Conservation (phyloP, 2,888 invertebrate genomes). For the Pandemis heparana region DNA sequence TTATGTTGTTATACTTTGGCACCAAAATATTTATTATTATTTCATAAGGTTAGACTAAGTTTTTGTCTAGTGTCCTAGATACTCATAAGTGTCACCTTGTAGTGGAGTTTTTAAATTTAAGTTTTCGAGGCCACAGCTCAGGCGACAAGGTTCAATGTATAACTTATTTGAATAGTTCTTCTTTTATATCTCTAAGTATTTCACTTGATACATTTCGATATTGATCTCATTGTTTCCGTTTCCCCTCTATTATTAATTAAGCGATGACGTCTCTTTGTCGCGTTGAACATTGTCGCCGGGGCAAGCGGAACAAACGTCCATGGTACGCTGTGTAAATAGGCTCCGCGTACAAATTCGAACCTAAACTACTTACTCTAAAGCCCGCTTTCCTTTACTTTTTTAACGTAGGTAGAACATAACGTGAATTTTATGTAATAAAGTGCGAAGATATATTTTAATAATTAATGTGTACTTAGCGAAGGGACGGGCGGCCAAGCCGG, state of each 20-base stretch:
- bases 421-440: slow-evolving; percentile 86
- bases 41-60: slow-evolving; percentile 80
- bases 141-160: slow-evolving; percentile 62
- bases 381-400: slow-evolving; percentile 83
- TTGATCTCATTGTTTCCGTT: slow-evolving; percentile 70
- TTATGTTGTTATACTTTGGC: slow-evolving; percentile 71
- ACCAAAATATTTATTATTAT: slow-evolving; percentile 80
- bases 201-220: slow-evolving; percentile 53
- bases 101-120: slow-evolving; percentile 78
- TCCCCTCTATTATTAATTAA: slow-evolving; percentile 57
- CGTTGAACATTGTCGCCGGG: slow-evolving; percentile 62
- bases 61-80: slow-evolving; percentile 81
- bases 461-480: slow-evolving; percentile 84
- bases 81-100: slow-evolving; percentile 82
- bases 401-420: slow-evolving; percentile 85
- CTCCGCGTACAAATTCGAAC: slow-evolving; percentile 84
- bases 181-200: slow-evolving; percentile 47
- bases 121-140: slow-evolving; percentile 74
- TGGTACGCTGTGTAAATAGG: slow-evolving; percentile 84
- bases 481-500: slow-evolving; percentile 82
- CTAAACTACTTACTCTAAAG: slow-evolving; percentile 78
- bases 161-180: slow-evolving; percentile 47
- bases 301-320: slow-evolving; percentile 81
- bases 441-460: slow-evolving; percentile 86
- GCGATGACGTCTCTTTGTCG: slow-evolving; percentile 50